Base-by-base conservation (phyloP, 1,140 invertebrate species). In the Leptinotarsa lineolata region DNA sequence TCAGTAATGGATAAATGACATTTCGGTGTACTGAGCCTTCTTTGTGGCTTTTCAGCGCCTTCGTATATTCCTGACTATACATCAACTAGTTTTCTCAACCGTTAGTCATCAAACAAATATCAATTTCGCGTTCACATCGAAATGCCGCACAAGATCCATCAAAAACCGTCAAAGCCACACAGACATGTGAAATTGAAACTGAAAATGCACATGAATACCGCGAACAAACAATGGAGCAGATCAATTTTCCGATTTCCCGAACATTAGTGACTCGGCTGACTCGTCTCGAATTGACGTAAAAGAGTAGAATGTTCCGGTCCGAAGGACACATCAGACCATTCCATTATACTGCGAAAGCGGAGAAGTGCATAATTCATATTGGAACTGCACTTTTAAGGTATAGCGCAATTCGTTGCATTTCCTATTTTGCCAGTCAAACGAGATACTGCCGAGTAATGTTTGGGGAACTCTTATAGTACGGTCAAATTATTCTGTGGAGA, bases 351-450 rank as follows among this genome's bases (percentile, higher is more conserved):
- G 12, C 22, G 45, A 54, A 54, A 20, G 45, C 45, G 16, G 68
- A 30, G 48, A 69, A 69, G 54, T 69, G 54, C 54, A 54, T 58
- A 54, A 54, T 22, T 24, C 68, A 69, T 54, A 54, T 54, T 69
- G 68, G 45, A 46, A 58, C 45, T 54, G 45, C 46, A 46, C 46
- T 54, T 24, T 20, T 54, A 69, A 46, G 54, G 30, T 39, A 39
- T 22, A 69, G 24, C 22, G 45, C 20, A 24, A 69, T 46, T 54
- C 46, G 20, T 46, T 20, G 44, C 39, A 68, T 46, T 46, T 45
- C 21, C 39, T 68, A 21, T n/a, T 68, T 68, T 21, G 66, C 39
- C 39, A 68, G 61, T 74, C 68, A 70, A 68, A 74, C 73, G 59
- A 70, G 68, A 68, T 74, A 68, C 3, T 54, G 48, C 48, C 48